Evolutionary conservation across 2,113 vertebrate genomes (phyloP).

Genomic region (Madoqua kirkii): DNA sequence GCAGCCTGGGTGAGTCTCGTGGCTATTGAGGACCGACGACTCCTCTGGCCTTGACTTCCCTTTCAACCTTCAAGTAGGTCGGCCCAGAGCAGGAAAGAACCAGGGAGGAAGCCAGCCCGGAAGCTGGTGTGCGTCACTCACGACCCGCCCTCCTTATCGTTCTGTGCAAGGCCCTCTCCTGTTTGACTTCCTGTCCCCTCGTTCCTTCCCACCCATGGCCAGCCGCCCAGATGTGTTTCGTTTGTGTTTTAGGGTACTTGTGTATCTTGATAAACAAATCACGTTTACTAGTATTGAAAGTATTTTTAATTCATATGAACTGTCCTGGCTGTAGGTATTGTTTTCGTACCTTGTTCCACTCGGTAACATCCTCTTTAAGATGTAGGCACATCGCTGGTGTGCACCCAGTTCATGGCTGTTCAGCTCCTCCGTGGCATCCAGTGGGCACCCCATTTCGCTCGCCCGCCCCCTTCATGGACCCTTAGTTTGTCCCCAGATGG

Average conservation of each 20-base stretch:
- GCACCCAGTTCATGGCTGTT: not conserved
- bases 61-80: not conserved
- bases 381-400: rapidly evolving
- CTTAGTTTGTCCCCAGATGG: not conserved
- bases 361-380: not conserved
- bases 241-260: not conserved
- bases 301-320: not conserved
- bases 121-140: not conserved
- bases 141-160: not conserved
- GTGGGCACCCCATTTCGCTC: rapidly evolving
- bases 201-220: not conserved
- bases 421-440: rapidly evolving
- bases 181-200: not conserved
- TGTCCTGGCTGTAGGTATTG: not conserved
- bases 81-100: not conserved
- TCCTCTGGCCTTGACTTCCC: not conserved
- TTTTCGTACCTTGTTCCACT: not conserved
- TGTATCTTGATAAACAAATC: not conserved
- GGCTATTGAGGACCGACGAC: not conserved
- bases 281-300: not conserved
- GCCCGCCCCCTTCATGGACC: not conserved
- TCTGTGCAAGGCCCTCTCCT: too few relatives aligned
- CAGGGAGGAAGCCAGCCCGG: not conserved
- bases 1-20: not conserved
- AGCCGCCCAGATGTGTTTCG: rapidly evolving